phyloP scores from a whole-genome alignment of 2,113 vertebrate species.

The Aldabrachelys gigantea region DNA sequence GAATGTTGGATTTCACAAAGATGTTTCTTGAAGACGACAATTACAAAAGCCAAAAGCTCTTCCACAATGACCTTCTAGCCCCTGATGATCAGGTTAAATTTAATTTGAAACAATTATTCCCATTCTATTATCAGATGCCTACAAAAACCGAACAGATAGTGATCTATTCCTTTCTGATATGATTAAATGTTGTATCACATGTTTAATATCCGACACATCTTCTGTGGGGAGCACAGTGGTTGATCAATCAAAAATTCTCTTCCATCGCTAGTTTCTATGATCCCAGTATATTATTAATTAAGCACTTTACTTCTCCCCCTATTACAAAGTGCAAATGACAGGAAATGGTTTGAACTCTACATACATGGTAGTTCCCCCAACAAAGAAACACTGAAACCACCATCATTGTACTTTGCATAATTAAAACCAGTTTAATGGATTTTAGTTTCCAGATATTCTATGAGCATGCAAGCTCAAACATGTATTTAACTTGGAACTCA shows the following conservation, averaged over 20 bases:
- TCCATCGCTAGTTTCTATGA: background rate
- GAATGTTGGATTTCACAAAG: constrained; percentile 6
- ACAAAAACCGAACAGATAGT: constrained; percentile 1
- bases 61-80: background rate
- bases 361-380: background rate
- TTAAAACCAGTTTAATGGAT: background rate
- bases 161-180: background rate
- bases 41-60: background rate
- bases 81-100: background rate
- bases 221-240: background rate
- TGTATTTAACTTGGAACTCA: background rate
- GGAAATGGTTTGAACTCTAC: background rate
- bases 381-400: background rate
- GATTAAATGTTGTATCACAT: background rate
- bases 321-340: background rate
- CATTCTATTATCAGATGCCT: background rate
- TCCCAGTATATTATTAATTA: background rate
- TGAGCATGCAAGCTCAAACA: background rate
- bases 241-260: background rate
- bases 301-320: background rate
- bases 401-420: background rate
- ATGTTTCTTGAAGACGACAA: background rate
- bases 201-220: background rate
- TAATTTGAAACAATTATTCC: background rate
- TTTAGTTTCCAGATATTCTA: background rate